Percentiles rank a stretch among this genome's conserved stretches.
Evolutionary conservation across 2,797 vertebrate genomes (phyloP).

Genomic region (Bradypodion ventrale): DNA sequence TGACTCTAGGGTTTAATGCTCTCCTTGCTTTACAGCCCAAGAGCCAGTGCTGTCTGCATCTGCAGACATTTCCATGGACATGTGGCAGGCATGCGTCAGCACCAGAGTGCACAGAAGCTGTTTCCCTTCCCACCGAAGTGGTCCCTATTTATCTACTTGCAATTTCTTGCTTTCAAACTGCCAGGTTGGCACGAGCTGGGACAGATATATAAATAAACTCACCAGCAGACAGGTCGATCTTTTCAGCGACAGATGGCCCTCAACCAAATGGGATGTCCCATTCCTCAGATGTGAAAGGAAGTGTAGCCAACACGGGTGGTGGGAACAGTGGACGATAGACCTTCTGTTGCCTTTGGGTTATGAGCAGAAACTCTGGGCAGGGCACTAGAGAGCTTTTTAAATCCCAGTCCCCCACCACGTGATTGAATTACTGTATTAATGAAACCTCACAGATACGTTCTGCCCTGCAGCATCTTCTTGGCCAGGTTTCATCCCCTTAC

Average conservation of each 20-base stretch:
- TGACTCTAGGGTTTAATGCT: too few relatives aligned
- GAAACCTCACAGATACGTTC: conserved; percentile 57
- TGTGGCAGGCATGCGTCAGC: too few relatives aligned
- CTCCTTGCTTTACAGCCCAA: too few relatives aligned
- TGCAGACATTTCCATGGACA: too few relatives aligned
- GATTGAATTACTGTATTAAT: conserved; percentile 78
- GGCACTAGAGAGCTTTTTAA: conserved; percentile 83
- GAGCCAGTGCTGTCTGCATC: too few relatives aligned
- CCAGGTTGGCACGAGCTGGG: too few relatives aligned
- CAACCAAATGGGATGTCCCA: conserved; percentile 52
- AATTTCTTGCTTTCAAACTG: too few relatives aligned
- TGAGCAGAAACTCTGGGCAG: conserved; percentile 67
- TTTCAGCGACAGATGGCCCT: conserved; percentile 21
- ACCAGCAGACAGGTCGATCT: conserved; percentile 30
- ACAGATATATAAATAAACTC: too few relatives aligned
- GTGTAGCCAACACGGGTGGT: too few relatives aligned
- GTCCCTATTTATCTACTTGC: too few relatives aligned
- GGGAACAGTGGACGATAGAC: background rate
- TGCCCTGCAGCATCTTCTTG: conserved; percentile 48
- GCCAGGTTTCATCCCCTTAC: conserved; percentile 32
- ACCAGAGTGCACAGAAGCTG: too few relatives aligned
- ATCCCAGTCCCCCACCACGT: conserved; percentile 80
- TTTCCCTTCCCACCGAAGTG: too few relatives aligned
- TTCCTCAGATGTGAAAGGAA: conserved; percentile 13
- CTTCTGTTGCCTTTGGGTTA: conserved; percentile 55